Evolutionary conservation across 2,113 vertebrate genomes (phyloP).

Genomic region (Otocyon megalotis): DNA sequence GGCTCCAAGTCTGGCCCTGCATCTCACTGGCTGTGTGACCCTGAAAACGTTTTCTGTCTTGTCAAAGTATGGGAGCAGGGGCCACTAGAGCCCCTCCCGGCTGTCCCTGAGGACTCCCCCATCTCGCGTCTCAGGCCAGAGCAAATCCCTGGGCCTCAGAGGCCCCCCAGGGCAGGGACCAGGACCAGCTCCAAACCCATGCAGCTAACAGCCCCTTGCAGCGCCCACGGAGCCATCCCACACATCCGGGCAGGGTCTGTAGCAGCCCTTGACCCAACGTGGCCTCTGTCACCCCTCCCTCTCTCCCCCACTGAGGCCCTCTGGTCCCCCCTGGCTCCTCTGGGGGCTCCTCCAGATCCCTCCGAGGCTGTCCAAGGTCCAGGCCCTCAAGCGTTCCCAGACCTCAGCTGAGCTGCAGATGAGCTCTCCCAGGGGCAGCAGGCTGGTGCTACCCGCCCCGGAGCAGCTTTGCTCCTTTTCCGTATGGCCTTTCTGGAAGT

Average conservation of each 20-base stretch:
- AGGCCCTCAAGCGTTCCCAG: neutral
- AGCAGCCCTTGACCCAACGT: neutral
- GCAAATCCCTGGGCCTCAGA: neutral
- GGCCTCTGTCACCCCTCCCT: too few relatives aligned
- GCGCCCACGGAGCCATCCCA: rapidly evolving
- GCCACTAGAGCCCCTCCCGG: neutral
- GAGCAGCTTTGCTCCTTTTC: neutral
- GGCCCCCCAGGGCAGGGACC: rapidly evolving
- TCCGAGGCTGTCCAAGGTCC: neutral
- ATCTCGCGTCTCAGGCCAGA: neutral
- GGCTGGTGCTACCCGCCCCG: neutral
- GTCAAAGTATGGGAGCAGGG: neutral
- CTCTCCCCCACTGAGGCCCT: neutral
- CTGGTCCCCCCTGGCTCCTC: neutral
- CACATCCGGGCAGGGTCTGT: rapidly evolving
- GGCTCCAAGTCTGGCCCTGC: neutral
- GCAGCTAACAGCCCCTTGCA: neutral
- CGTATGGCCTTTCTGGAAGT: neutral
- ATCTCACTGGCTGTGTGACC: rapidly evolving
- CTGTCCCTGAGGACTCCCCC: neutral
- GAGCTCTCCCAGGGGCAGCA: rapidly evolving
- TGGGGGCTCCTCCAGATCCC: neutral
- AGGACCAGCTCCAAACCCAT: neutral
- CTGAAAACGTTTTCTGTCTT: neutral
- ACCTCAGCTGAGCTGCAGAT: neutral